phyloP scores from a whole-genome alignment of 2,113 vertebrate genomes.

The Sigmodon hispidus region DNA sequence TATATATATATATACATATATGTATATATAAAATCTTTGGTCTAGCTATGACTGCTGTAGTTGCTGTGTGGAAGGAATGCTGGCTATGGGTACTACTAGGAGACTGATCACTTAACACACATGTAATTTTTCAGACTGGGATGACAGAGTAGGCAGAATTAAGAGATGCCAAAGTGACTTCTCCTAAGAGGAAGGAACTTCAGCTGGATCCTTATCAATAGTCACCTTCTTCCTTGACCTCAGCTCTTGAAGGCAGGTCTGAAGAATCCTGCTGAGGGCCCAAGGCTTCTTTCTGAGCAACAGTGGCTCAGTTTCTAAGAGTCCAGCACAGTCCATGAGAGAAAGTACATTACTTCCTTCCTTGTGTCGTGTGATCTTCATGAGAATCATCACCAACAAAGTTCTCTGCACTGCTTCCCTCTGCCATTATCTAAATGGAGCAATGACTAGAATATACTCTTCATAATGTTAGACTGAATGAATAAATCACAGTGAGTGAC shows the following conservation, averaged over 20 bases:
- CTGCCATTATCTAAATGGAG: not conserved
- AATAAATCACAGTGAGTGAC: not conserved
- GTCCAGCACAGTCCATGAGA: not conserved
- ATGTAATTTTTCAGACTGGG: not conserved
- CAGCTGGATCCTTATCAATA: not conserved
- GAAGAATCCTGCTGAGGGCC: not conserved
- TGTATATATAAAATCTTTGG: not conserved
- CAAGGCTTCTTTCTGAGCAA: not conserved
- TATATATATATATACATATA: no score
- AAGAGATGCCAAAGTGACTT: not conserved
- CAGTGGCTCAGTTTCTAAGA: not conserved
- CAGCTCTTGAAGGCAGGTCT: not conserved
- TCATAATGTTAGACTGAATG: not conserved
- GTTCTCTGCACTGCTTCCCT: not conserved
- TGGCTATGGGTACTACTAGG: not conserved
- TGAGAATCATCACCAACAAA: not conserved
- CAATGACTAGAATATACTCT: accelerated
- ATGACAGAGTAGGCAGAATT: not conserved
- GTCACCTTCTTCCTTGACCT: not conserved
- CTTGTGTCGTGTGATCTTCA: not conserved
- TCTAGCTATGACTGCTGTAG: not conserved
- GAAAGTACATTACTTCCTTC: not conserved
- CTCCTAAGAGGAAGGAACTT: not conserved
- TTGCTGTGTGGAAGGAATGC: not conserved
- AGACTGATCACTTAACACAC: not conserved